phyloP scores from a whole-genome alignment of 2,797 vertebrate genomes.

The Danio tinwini region DNA sequence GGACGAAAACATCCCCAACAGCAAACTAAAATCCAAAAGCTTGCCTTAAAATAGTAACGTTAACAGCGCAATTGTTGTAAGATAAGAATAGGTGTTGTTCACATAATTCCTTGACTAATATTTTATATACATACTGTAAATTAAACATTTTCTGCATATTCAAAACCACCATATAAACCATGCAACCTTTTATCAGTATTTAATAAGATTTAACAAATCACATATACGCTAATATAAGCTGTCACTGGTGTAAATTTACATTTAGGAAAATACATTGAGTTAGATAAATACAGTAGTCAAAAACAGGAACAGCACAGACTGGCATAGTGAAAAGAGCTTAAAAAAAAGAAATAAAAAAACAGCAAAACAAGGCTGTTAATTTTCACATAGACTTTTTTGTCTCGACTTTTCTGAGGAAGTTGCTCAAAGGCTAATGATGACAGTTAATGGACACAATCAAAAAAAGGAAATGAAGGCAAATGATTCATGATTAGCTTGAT shows the following conservation, averaged over 20 bases:
- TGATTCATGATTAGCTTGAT: slow-evolving; percentile 27
- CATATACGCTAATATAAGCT: not conserved
- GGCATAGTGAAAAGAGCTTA: not conserved
- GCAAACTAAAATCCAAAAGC: no score
- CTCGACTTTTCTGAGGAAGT: slow-evolving; percentile 17
- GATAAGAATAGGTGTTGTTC: no score
- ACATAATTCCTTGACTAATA: no score
- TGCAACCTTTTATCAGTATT: slow-evolving; percentile 9
- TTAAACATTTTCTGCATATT: no score
- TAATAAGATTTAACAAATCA: not conserved
- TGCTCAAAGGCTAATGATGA: slow-evolving; percentile 47
- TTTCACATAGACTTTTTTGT: not conserved
- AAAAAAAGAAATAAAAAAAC: not conserved
- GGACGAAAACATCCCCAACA: no score
- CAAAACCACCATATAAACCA: not conserved
- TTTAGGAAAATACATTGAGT: slow-evolving; percentile 1
- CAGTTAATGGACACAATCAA: slow-evolving; percentile 26
- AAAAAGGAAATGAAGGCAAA: slow-evolving; percentile 17
- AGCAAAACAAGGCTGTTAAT: slow-evolving; percentile 24
- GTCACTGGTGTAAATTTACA: not conserved
- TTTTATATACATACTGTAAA: no score
- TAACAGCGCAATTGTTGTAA: no score
- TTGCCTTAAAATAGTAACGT: no score
- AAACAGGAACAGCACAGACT: slow-evolving; percentile 10
- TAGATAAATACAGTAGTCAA: not conserved